phyloP scores from a whole-genome alignment of 2,888 invertebrate species.

The Saturnia japonica region DNA sequence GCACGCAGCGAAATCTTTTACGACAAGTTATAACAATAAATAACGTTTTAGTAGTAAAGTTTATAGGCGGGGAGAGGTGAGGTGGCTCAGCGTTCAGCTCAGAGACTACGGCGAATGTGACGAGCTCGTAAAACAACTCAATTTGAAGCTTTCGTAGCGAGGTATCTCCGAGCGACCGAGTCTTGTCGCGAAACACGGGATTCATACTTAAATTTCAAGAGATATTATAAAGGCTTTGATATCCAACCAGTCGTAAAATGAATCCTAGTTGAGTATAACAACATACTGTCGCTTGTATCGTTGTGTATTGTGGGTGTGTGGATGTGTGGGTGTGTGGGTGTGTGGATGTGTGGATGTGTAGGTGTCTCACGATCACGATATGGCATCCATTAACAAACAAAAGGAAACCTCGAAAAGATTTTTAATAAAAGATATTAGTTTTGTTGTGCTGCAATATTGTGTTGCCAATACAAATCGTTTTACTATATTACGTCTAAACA shows the following conservation, averaged over 20 bases:
- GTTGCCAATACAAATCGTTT: neutral
- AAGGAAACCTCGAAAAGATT: no score
- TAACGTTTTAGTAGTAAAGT: constrained; percentile 3
- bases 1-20: constrained; percentile 7
- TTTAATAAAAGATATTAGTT: neutral
- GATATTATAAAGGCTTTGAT: neutral
- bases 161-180: neutral
- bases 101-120: neutral
- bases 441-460: neutral
- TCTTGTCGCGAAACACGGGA: neutral
- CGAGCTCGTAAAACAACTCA: constrained; percentile 5
- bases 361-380: no score
- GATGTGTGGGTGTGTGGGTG: no score
- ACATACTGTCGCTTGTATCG: neutral
- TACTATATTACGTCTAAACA: neutral
- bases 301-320: neutral
- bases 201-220: neutral
- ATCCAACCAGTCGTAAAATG: neutral
- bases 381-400: neutral
- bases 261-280: neutral
- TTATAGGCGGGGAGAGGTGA: neutral
- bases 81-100: neutral
- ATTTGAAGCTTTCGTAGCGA: neutral
- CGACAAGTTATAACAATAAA: constrained; percentile 2
- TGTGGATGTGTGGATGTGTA: no score